phyloP scores from a whole-genome alignment of 2,797 vertebrate species.

The Ptychobarbus kaznakovi region DNA sequence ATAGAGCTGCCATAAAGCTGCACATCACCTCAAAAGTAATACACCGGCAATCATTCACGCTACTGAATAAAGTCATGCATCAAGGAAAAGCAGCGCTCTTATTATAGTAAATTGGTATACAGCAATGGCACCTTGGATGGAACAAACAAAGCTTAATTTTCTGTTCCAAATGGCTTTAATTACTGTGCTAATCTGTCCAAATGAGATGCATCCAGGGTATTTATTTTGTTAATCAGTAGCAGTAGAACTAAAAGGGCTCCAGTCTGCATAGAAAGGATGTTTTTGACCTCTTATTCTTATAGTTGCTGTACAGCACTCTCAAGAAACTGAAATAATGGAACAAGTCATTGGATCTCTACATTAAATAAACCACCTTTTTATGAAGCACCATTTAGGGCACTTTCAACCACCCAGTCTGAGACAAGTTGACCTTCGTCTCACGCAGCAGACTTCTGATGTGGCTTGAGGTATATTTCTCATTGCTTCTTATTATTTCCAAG shows the following conservation, averaged over 20 bases:
- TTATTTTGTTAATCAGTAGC: conserved; percentile 25
- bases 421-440: conserved; percentile 8
- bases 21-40: background rate
- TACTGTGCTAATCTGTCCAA: conserved; percentile 37
- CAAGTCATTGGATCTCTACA: background rate
- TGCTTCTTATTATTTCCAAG: background rate
- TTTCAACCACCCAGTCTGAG: background rate
- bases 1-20: background rate
- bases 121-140: conserved; percentile 3
- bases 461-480: background rate
- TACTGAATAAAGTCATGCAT: conserved; percentile 20
- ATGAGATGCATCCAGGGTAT: conserved; percentile 32
- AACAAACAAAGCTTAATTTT: conserved; percentile 34
- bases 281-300: background rate
- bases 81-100: background rate
- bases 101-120: conserved; percentile 20
- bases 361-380: background rate
- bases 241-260: conserved; percentile 10
- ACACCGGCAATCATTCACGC: background rate
- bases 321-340: conserved; percentile 8
- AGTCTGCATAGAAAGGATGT: background rate
- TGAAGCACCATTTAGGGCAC: conserved; percentile 7
- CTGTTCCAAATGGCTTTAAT: conserved; percentile 33
- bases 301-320: background rate
- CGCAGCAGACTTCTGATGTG: background rate